These are phyloP conservation scores for Heterochromis multidens DNA, from an alignment of 2,113 vertebrate species.

Conservation along the genomic window DNA sequence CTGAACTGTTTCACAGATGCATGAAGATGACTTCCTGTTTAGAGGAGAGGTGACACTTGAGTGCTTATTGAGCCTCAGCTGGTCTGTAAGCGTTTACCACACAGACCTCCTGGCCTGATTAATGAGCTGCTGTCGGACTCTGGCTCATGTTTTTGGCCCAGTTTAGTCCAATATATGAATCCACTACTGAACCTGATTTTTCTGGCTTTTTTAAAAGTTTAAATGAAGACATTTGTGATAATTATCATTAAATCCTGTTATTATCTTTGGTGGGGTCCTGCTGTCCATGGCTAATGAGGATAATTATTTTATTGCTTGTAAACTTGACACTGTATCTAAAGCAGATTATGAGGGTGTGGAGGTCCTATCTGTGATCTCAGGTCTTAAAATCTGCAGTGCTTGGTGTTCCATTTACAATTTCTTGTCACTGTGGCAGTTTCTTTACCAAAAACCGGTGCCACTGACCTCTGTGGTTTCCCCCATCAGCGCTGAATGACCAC, in stretches of 20 bases:
- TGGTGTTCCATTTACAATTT: constrained; percentile 3
- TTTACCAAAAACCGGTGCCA: not conserved
- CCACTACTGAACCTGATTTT: not conserved
- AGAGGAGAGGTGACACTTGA: not conserved
- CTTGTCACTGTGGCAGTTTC: not conserved
- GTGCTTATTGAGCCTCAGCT: constrained; percentile 7
- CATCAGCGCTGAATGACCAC: not conserved
- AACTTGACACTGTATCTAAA: not conserved
- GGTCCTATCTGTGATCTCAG: not conserved
- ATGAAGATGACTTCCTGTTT: not conserved
- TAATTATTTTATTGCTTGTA: constrained; percentile 14
- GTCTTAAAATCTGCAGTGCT: not conserved
- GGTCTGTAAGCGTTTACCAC: not conserved
- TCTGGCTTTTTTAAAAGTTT: too few relatives aligned
- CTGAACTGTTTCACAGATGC: not conserved
- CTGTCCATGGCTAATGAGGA: not conserved
- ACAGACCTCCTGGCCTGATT: not conserved
- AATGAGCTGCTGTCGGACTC: not conserved
- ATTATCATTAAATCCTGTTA: not conserved
- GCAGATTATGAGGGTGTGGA: not conserved
- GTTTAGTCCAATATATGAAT: not conserved
- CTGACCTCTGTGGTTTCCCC: constrained; percentile 5
- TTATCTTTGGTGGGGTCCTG: not conserved
- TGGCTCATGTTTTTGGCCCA: not conserved
- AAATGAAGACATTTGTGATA: too few relatives aligned